These are phyloP conservation scores for Agyllia agylla DNA, from an alignment of 2,888 invertebrate species.

Conservation along the genomic window DNA sequence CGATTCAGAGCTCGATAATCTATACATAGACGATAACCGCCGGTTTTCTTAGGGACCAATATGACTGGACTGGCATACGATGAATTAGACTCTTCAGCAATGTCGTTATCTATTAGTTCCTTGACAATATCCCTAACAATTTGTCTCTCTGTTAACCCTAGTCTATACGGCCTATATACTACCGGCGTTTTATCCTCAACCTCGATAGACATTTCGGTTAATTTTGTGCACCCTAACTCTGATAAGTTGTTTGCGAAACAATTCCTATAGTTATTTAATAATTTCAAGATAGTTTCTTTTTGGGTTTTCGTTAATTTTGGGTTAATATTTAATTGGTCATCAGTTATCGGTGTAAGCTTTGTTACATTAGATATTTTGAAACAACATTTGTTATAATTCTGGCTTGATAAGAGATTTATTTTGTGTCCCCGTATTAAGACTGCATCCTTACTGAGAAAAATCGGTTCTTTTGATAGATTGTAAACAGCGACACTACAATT, in stretches of 20 bases:
- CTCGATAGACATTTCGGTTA: conserved; percentile 8
- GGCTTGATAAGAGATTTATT: neutral
- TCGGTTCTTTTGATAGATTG: neutral
- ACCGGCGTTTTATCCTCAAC: neutral
- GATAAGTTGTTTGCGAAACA: neutral
- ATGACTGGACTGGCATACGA: neutral
- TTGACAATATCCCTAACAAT: neutral
- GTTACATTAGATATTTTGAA: neutral
- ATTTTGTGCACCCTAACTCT: neutral
- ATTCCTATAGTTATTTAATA: neutral
- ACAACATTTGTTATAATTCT: neutral
- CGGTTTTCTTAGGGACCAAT: neutral
- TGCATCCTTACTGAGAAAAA: neutral
- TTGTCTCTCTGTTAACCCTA: neutral
- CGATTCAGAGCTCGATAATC: conserved; percentile 15
- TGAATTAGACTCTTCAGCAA: neutral
- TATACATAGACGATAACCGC: neutral
- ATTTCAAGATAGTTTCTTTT: neutral
- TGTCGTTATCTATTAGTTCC: neutral
- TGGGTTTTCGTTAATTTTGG: neutral
- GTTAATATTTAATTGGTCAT: neutral
- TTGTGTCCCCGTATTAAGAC: neutral
- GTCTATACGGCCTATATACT: neutral
- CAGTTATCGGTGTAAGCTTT: neutral
- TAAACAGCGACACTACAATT: neutral